Base-by-base conservation (phyloP, 2,797 vertebrate genomes). In the Gobionotothen gibberifrons region DNA sequence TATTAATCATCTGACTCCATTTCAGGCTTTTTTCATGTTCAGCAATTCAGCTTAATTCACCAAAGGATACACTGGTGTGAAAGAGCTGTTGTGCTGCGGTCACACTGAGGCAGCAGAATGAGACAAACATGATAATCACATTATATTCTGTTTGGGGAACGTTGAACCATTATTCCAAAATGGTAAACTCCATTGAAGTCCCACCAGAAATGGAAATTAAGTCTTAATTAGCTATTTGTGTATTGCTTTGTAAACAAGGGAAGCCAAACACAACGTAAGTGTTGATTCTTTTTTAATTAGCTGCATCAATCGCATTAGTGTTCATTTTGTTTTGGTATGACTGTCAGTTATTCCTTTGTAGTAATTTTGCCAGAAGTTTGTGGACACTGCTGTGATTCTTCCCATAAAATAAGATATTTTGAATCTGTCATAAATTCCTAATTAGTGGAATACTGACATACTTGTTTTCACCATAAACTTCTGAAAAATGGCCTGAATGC, bases 211-310 rank as follows among this genome's bases (percentile, higher is more conserved):
- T 19, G 51, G 29, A 70, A 44, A 59, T 44, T 29, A 44, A 44
- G 9, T 19, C 40, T 53, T 36, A 72, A 75, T 32, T 47, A 51
- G 58, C 58, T 67, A 13, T 49, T 65, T 72, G 51, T 17, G 3
- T 17, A 36, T n/a, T 47, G 17, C 16, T 47, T 47, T 47, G 46
- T 47, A n/a, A 47, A 9, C 17, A 47, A 47, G 46, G 17, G 46
- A 47, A n/a, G n/a, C 8, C 17, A 47, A 17, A 47, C 17, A 47
- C 17, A 10, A 47, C n/a, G 17, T 9, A 56, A 47, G 7, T 67
- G 40, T 48, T 19, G 11, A 17, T 44, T 5, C 9, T 21, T 72
- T 36, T 76, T 65, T 66, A 78, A 75, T 72, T 56, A 54, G 42
- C 29, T 52, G 8, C 49, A 48, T 54, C 43, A 61, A 43, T 57